Evolutionary conservation across 2,797 vertebrate genomes (phyloP), one percentile per base, ranked within the genome.

Genomic region (Taeniopygia guttata): DNA sequence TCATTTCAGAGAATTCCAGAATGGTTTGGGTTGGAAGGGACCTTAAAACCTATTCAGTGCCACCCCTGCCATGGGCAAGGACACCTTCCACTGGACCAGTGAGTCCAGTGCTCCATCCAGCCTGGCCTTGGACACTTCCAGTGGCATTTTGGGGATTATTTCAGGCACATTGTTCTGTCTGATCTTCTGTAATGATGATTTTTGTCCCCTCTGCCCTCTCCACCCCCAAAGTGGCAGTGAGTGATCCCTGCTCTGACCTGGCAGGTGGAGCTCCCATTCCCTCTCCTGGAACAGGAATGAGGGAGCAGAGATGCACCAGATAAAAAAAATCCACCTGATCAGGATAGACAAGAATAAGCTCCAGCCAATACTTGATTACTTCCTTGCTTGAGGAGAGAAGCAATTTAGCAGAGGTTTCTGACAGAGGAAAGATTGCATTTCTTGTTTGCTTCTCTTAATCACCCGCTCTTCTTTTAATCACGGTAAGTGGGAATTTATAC

Each of bases 401-500:
- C 72, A 77, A 89, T 76, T 91, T 34, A 87, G 79, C 48, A 70
- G 70, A 76, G 55, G 59, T 67, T 90, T 92, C 36, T 74, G 76
- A 73, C 27, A 70, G 58, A 67, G 60, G 40, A 58, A 83, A 80
- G 36, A 74, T 1, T 66, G 36, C 19, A 73, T 66, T 83, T 84
- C 91, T 73, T 62, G 42, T 85, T 89, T 80, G 72, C 68, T 90
- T 27, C 84, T 78, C 38, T 77, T 89, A 93, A 84, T 82, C 85
- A 55, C 59, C 16, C 0, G 0, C 27, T 32, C 16, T 32, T 13
- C 59, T 79, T 89, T 34, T 43, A 87, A 62, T 66, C 70, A 18
- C 1, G 18, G 21, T 42, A 87, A 32, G 38, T 16, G 38, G 19
- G 55, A 68, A 51, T 76, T 76, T 66, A 45, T 2, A 66, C 30